Percentiles rank a stretch among this genome's conserved stretches.
Conservation (phyloP, 1,140 invertebrate genomes). For the Euglossa dilemma region DNA sequence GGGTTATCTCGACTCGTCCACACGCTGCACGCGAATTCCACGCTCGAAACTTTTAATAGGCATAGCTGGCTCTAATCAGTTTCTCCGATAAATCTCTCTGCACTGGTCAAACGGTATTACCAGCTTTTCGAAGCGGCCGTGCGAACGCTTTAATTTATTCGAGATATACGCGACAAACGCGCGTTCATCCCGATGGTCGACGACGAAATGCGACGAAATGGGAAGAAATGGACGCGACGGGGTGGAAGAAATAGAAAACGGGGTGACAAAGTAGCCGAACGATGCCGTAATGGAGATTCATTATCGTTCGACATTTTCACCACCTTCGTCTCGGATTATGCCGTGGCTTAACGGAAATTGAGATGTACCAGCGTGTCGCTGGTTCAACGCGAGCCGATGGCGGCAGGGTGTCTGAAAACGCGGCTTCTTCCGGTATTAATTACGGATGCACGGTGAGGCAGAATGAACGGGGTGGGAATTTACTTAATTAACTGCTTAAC, state of each 20-base stretch:
- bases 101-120: neutral
- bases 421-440: neutral
- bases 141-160: neutral
- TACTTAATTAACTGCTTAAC: slow-evolving; percentile 69
- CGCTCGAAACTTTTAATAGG: slow-evolving; percentile 30
- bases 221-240: neutral
- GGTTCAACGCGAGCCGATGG: neutral
- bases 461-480: neutral
- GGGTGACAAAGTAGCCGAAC: neutral
- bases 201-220: too few species aligned
- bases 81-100: neutral
- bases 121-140: neutral
- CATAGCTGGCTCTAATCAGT: neutral
- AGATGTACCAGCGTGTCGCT: neutral
- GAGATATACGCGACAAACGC: too few species aligned
- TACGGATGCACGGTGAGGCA: neutral
- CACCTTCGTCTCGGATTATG: too few species aligned
- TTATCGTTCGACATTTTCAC: neutral
- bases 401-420: neutral
- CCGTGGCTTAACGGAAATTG: too few species aligned
- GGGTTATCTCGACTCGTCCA: neutral
- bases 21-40: neutral
- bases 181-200: neutral
- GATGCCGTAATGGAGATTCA: neutral
- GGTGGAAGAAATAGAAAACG: neutral